Conservation (phyloP, 2,113 vertebrate genomes). For the Colistium nudipinnis region DNA sequence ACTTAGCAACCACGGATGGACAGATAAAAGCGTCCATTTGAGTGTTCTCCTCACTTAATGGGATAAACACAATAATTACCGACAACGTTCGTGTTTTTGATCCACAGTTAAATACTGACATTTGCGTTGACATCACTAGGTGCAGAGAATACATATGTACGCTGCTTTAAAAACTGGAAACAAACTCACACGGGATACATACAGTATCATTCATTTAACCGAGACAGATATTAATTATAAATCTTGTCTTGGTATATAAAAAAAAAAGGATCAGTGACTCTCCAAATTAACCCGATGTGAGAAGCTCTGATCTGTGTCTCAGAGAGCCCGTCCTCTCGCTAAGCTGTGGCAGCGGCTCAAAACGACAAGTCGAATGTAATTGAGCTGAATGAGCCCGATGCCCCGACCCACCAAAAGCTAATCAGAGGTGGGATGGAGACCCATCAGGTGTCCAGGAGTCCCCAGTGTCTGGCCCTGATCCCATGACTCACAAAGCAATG, state of each 20-base stretch:
- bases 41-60: not conserved
- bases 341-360: conserved; percentile 62
- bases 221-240: not conserved
- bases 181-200: too few species aligned
- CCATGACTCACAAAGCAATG: conserved; percentile 43
- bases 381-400: conserved; percentile 75
- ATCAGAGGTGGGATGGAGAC: conserved; percentile 59
- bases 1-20: not conserved
- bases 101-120: not conserved
- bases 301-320: conserved; percentile 48
- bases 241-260: not conserved
- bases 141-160: not conserved
- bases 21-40: not conserved
- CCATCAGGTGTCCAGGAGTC: conserved; percentile 55
- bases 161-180: too few species aligned
- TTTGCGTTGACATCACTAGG: not conserved
- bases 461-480: conserved; percentile 36
- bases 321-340: conserved; percentile 58
- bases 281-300: conserved; percentile 64
- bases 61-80: not conserved
- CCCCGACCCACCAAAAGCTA: conserved; percentile 60
- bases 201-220: too few species aligned
- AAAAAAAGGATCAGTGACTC: conserved; percentile 38
- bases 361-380: conserved; percentile 64
- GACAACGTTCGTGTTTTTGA: not conserved